A percentile compares a stretch with the other conserved stretches of the same genome.
Evolutionary conservation across 2,888 invertebrate species (phyloP).

Genomic region (Pollenia labialis): DNA sequence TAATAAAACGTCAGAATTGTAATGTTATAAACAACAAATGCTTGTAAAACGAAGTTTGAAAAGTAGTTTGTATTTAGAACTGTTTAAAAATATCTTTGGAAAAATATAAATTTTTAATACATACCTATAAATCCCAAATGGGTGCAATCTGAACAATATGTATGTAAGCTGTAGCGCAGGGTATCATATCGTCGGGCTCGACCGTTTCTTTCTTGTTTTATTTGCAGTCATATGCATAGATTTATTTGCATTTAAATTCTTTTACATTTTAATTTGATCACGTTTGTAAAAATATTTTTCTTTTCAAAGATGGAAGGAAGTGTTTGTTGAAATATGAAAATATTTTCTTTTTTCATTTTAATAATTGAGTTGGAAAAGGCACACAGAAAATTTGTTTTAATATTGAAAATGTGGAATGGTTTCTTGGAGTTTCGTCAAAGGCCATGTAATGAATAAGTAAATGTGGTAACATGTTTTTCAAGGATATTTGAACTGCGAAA

Average conservation of each 20-base stretch:
- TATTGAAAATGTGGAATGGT: neutral
- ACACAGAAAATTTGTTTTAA: slow-evolving; percentile 1
- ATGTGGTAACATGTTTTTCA: neutral
- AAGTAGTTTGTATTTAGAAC: too few species aligned
- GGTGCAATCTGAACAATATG: too few species aligned
- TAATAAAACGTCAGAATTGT: too few species aligned
- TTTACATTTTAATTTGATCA: slow-evolving; percentile 79
- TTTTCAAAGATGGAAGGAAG: slow-evolving; percentile 64
- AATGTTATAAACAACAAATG: too few species aligned
- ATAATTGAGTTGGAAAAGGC: slow-evolving; percentile 51
- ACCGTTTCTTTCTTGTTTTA: neutral
- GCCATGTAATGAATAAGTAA: slow-evolving; percentile 6
- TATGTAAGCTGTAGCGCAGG: too few species aligned
- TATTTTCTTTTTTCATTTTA: neutral
- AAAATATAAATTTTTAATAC: too few species aligned
- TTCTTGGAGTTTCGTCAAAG: neutral
- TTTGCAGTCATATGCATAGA: slow-evolving; percentile 52
- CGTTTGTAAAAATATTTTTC: slow-evolving; percentile 74
- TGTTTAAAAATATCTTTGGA: too few species aligned
- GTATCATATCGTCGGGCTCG: too few species aligned
- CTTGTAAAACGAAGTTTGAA: too few species aligned
- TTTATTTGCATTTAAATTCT: slow-evolving; percentile 69
- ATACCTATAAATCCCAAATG: too few species aligned
- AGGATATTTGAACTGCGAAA: too few species aligned
- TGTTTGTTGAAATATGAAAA: slow-evolving; percentile 64